phyloP scores from a whole-genome alignment of 2,888 invertebrate species.

The Incurvaria masculella region DNA sequence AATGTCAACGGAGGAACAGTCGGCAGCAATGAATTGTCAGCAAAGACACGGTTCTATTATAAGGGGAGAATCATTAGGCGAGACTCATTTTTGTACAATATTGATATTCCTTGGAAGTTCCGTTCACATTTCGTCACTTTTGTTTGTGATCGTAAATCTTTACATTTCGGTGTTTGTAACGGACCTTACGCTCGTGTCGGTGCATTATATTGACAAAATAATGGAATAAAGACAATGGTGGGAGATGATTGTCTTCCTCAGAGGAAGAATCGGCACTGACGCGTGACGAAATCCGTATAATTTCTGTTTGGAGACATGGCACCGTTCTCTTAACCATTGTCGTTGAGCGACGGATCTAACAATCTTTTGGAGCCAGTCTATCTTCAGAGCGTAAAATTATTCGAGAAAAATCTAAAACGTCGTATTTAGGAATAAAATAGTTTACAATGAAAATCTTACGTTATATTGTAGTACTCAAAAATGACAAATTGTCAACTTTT shows the following conservation, averaged over 20 bases:
- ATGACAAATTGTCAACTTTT: no score
- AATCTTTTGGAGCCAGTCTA: no score
- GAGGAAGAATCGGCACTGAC: background rate
- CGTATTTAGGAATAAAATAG: no score
- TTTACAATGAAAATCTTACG: no score
- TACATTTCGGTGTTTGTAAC: slow-evolving; percentile 32
- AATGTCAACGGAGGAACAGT: no score
- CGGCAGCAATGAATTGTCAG: background rate
- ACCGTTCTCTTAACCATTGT: no score
- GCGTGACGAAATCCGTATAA: background rate
- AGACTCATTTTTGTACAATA: background rate
- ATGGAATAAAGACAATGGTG: slow-evolving; percentile 32
- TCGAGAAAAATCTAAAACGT: no score
- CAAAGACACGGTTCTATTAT: background rate
- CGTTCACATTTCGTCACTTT: slow-evolving; percentile 18
- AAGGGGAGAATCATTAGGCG: background rate
- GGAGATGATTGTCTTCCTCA: slow-evolving; percentile 24
- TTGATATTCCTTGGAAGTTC: slow-evolving; percentile 16
- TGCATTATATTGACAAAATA: slow-evolving; percentile 32
- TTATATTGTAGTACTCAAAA: no score
- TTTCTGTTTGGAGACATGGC: no score
- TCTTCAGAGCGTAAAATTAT: no score
- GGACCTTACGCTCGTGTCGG: slow-evolving; percentile 25
- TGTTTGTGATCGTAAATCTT: slow-evolving; percentile 29
- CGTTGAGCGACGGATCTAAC: no score